Base-by-base conservation (phyloP, 92 coral and sea anemone genomes). In the Bergia puertoricense region DNA sequence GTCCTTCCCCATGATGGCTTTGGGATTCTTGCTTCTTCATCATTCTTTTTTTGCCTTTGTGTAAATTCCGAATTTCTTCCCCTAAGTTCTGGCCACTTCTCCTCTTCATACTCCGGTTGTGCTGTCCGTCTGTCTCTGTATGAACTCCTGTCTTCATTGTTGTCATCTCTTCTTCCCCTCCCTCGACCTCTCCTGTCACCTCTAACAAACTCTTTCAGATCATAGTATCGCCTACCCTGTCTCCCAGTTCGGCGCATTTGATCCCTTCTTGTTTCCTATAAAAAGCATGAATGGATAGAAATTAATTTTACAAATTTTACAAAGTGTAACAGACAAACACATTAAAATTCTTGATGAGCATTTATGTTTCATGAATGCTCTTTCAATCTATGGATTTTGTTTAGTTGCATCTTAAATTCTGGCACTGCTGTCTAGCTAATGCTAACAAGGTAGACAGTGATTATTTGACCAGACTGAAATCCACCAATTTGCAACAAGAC, bases 171-270 rank as follows among this genome's bases (percentile, higher is more conserved):
- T 75, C 86, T 76, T 62, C 85, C 41, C 46, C 91, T 76, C 36
- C 88, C 79, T 77, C 90, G 78, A 4, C 96, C 88, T 88, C 93
- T 71, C 37, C 68, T 86, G 44, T 89, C 88, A 56, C 74, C 79
- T 43, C 85, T 89, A 16, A 95, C 91, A 86, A 95, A 95, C 76
- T 95, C 98, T 74, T 90, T 81, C 4, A 95, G 77, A 30, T 95
- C 93, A 74, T 92, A 95, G 5, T 89, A 86, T 13, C 92, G 81
- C 82, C 94, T 88, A 2, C 98, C 96, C 79, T 90, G 86, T 13
- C 92, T 94, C 14, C 98, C 98, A 44, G 92, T 83, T 74, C 95
- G 87, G 67, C 95, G 76, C 69, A 90, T 81, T 1, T 88, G 93
- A 15, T 80, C 74, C 73, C 88, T 39, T 62, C 69, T 81, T 40